Base-by-base conservation (phyloP, 2,888 invertebrate species). In the Strigamia maritima region DNA sequence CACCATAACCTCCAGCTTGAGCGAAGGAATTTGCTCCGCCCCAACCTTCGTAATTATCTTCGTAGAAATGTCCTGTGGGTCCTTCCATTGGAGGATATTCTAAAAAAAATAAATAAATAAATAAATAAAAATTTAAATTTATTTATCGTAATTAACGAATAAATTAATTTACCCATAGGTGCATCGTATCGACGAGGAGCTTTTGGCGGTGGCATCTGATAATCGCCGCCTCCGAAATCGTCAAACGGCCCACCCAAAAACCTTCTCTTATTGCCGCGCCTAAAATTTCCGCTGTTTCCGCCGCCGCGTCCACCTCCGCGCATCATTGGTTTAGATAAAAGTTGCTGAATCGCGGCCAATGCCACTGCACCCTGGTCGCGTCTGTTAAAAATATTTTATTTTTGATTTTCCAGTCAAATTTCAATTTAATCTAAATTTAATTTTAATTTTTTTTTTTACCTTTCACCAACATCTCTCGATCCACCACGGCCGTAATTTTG, bases 21-120 rank as follows among this genome's bases (percentile, higher is more conserved):
- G 70, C 24, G 19, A 79, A 79, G 14, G 79, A 79, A 26, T 49
- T 74, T 14, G 74, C 31, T 40, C 79, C 79, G 16, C 65, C 65
- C 79, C 79, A 79, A 16, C 75, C 75, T 28, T 79, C 79, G 26
- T 79, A 79, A 14, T 79, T 70, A n/a, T 79, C 79, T 40, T 79
- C 79, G 24, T 79, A 79, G 24, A 79, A 79, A 40, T 79, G 79
- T 28, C 54, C 49, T 6, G 19, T 31, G 14, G 74, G 74, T 6
- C 75, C 79, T 24, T 74, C 54, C 38, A 70, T 40, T 49, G 44
- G 28, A 49, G 44, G 44, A 77, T 77, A 49, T 77, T 77, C 77
- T 44, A 19, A 24, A 19, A 14, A n/a, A 75, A 26, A 74, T 19
- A 31, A 74, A 74, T 19, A 14, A 28, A 14, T 19, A 22, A 14